Base-by-base conservation (phyloP, 1,140 invertebrate genomes). In the Panonychus citri region DNA sequence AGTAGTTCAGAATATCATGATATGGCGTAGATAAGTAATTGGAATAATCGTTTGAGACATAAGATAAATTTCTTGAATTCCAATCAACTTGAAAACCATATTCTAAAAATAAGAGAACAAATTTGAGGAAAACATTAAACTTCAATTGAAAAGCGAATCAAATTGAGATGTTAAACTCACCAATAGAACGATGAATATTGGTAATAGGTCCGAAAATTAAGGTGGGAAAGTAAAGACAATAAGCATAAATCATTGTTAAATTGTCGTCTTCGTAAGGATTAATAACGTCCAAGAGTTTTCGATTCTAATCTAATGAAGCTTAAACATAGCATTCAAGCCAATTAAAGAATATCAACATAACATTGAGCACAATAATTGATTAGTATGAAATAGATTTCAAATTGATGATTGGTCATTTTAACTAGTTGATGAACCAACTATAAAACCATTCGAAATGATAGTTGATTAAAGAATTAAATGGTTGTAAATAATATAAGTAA, bases 171-270 rank as follows among this genome's bases (percentile, higher is more conserved):
- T 19, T 43, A 27, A 19, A 28, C 54, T 56, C 57, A 60, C 58
- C 7, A 54, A 55, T 8, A 4, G 55, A 62, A 62, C 26, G 27
- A 15, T 12, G 13, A 17, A 40, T 59, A 64, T 25, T 39, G 27
- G 42, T 59, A 49, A 64, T 55, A n/a, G 63, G 63, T 10, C 63
- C 63, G 43, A 60, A 57, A 30, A 63, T 60, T 5, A 64, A 25
- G 7, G 54, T 25, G 17, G 63, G 63, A 17, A 63, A 59, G 52
- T 63, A 63, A 4, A 64, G 52, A 34, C 55, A 59, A 52, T 64
- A 64, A 3, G 61, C 48, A 43, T 55, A 28, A 15, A 61, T 34
- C 12, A 8, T 13, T 10, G 39, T 25, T 39, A 59, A 21, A 10
- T 60, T 56, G 5, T 53, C 26, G 24, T 15, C 21, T 37, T 7